These are phyloP conservation scores for Lymantria monacha DNA, from an alignment of 2,888 invertebrate genomes.

Conservation along the genomic window DNA sequence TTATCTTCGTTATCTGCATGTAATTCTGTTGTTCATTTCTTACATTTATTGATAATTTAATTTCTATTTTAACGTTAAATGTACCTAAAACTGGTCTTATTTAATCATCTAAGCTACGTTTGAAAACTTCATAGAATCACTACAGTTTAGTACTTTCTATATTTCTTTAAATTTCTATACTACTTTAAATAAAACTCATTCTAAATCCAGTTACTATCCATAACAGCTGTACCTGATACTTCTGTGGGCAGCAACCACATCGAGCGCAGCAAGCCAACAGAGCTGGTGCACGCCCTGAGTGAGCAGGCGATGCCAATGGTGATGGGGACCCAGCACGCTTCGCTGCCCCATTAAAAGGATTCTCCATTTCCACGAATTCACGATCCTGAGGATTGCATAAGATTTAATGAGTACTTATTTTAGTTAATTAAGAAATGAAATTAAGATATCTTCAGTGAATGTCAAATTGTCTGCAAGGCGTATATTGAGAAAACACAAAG, in stretches of 20 bases:
- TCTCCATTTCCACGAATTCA: slow-evolving; percentile 97
- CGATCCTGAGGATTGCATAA: slow-evolving; percentile 87
- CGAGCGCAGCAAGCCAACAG: slow-evolving; percentile 93
- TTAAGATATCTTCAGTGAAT: background rate
- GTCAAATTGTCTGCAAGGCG: background rate
- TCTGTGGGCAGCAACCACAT: slow-evolving; percentile 92
- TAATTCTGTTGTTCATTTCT: too few relatives aligned
- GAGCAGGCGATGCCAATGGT: slow-evolving; percentile 92
- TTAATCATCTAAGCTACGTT: too few relatives aligned
- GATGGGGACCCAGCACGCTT: slow-evolving; percentile 95
- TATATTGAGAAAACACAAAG: background rate
- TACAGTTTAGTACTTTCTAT: too few relatives aligned
- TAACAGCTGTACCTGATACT: slow-evolving; percentile 88
- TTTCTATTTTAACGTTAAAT: too few relatives aligned
- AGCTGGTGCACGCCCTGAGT: slow-evolving; percentile 88
- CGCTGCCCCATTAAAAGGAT: slow-evolving; percentile 95
- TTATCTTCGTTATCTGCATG: too few relatives aligned
- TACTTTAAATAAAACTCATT: too few relatives aligned
- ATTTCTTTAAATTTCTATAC: too few relatives aligned
- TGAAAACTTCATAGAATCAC: too few relatives aligned
- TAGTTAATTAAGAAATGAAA: background rate
- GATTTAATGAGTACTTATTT: background rate
- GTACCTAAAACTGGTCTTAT: too few relatives aligned
- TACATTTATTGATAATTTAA: too few relatives aligned
- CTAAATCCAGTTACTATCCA: too few relatives aligned